phyloP scores from a whole-genome alignment of 2,797 vertebrate species.

The Sciurus vulgaris region DNA sequence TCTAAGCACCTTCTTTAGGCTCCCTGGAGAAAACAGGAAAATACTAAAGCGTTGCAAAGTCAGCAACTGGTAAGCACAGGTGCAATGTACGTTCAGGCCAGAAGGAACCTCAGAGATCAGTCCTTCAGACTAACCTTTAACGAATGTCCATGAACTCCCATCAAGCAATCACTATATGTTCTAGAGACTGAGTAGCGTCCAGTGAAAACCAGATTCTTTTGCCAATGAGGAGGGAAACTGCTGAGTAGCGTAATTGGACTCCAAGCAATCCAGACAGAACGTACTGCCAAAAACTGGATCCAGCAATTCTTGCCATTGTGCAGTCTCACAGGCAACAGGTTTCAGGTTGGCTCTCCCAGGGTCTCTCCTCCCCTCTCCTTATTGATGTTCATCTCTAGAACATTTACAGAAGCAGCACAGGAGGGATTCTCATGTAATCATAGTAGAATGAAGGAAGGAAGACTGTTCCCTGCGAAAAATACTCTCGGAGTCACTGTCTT shows the following conservation, averaged over 20 bases:
- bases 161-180: slow-evolving; percentile 6
- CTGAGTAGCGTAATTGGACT: neutral
- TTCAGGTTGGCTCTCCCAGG: neutral
- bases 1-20: neutral
- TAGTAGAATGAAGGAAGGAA: neutral
- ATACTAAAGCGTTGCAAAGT: neutral
- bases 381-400: neutral
- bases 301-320: neutral
- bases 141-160: neutral
- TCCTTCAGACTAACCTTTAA: neutral
- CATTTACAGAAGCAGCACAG: neutral
- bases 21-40: neutral
- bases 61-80: neutral
- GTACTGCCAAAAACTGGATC: slow-evolving; percentile 38
- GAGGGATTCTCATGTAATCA: neutral
- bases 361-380: neutral
- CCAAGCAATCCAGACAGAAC: slow-evolving; percentile 1
- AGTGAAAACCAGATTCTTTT: slow-evolving; percentile 31
- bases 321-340: slow-evolving; percentile 40
- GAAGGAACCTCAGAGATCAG: neutral
- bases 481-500: neutral
- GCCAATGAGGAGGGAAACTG: slow-evolving; percentile 20
- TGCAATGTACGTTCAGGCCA: accelerated
- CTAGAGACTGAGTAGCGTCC: slow-evolving; percentile 26
- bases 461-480: neutral